Percentiles rank a stretch among this genome's conserved stretches.
phyloP scores from a whole-genome alignment of 2,113 vertebrate species.

The Heterotilapia buettikoferi region DNA sequence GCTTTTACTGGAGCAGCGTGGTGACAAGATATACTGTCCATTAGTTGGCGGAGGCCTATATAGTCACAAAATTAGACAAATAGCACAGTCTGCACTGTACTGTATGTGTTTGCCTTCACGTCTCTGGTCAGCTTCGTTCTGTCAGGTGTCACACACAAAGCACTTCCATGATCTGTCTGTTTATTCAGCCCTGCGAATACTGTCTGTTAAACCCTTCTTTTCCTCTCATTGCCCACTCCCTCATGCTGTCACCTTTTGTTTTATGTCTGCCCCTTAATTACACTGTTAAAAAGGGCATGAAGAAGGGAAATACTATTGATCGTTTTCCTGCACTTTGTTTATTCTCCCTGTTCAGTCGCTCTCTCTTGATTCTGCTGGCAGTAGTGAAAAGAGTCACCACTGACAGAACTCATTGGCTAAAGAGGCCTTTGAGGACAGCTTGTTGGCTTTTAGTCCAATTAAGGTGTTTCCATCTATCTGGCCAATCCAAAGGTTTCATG shows the following conservation, averaged over 20 bases:
- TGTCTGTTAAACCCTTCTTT: background rate
- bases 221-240: background rate
- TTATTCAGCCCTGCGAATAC: background rate
- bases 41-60: background rate
- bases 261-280: constrained; percentile 51
- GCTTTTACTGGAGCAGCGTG: background rate
- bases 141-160: background rate
- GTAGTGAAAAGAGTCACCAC: background rate
- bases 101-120: background rate
- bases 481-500: background rate
- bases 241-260: constrained; percentile 8
- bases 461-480: background rate
- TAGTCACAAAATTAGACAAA: background rate
- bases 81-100: background rate
- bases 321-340: constrained; percentile 41
- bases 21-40: background rate
- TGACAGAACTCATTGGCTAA: constrained; percentile 10
- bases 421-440: background rate
- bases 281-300: constrained; percentile 3
- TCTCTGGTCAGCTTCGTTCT: background rate
- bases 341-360: constrained; percentile 14
- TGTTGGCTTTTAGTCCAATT: constrained; percentile 16
- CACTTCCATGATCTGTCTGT: background rate
- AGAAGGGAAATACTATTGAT: constrained; percentile 32
- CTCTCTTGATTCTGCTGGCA: constrained; percentile 26